Evolutionary conservation across 2,113 vertebrate species (phyloP).

Genomic region (Podiceps cristatus): DNA sequence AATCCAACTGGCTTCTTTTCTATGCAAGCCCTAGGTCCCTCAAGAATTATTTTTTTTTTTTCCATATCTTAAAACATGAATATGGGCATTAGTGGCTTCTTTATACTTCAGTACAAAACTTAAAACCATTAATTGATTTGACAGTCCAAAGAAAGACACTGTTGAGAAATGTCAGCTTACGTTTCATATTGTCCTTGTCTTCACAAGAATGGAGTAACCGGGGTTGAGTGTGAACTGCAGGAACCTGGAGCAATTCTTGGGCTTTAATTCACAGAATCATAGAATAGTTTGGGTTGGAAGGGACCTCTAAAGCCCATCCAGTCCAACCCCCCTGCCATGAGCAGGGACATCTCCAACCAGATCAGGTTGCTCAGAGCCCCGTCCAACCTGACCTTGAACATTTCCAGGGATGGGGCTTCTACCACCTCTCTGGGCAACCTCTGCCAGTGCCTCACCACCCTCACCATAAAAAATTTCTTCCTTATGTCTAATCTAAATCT

Average conservation of each 20-base stretch:
- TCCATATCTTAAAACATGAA: background rate
- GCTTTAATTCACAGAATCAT: background rate
- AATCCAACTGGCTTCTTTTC: slow-evolving; percentile 1
- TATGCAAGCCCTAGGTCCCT: background rate
- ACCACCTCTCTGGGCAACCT: too few relatives aligned
- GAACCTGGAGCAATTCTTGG: background rate
- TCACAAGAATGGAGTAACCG: background rate
- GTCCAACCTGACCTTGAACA: too few relatives aligned
- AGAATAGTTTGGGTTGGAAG: too few relatives aligned
- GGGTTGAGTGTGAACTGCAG: background rate
- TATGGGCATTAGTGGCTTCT: background rate
- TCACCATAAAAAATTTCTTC: too few relatives aligned
- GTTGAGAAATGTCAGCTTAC: background rate
- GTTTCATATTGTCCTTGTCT: background rate
- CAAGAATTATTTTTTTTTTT: background rate
- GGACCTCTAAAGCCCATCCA: too few relatives aligned
- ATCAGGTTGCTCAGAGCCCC: too few relatives aligned
- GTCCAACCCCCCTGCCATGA: too few relatives aligned
- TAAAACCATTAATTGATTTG: background rate
- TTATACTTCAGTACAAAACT: background rate
- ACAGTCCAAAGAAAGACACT: background rate
- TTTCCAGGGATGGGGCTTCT: too few relatives aligned
- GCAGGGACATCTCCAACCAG: too few relatives aligned
- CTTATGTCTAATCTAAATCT: too few relatives aligned
- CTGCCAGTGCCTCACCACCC: too few relatives aligned